Percentiles rank a stretch among this genome's conserved stretches.
Evolutionary conservation across 2,113 vertebrate species (phyloP).

Genomic region (Erinaceus europaeus): DNA sequence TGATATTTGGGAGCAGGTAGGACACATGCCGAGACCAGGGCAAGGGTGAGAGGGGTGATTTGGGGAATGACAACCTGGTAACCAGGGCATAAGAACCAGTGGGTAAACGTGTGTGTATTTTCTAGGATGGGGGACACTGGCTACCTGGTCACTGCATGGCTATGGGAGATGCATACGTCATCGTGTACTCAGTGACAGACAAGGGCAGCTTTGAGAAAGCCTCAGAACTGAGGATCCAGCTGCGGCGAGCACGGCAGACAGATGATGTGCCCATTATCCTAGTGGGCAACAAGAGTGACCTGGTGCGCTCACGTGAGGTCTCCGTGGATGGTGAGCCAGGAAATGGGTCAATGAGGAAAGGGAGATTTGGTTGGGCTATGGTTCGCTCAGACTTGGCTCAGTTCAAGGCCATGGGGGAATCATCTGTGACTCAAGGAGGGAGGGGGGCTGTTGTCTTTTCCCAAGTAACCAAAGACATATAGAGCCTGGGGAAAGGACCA

Average conservation of each 20-base stretch:
- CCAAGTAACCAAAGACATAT: not conserved
- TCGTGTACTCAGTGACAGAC: conserved; percentile 98
- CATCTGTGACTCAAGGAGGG: conserved; percentile 37
- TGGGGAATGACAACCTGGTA: not conserved
- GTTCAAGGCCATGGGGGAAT: conserved; percentile 17
- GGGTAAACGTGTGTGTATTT: not conserved
- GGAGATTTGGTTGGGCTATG: not conserved
- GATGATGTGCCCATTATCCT: conserved; percentile 99
- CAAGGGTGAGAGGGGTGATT: not conserved
- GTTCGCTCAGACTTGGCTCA: conserved; percentile 42
- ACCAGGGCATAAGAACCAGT: not conserved
- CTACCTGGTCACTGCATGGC: conserved; percentile 97
- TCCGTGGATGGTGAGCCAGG: conserved; percentile 94
- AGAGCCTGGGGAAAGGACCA: not conserved
- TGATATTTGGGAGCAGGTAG: conserved; percentile 99
- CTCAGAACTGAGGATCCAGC: conserved; percentile 95
- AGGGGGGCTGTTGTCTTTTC: not conserved
- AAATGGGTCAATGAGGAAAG: not conserved
- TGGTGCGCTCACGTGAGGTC: conserved; percentile 97
- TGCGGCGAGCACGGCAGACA: conserved; percentile 93
- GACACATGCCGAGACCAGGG: conserved; percentile 81
- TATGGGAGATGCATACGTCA: conserved; percentile 98
- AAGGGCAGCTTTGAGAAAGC: conserved; percentile 98
- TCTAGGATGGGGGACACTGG: conserved; percentile 93
- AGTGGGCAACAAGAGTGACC: conserved; percentile 98